Conservation (phyloP, 2,113 vertebrate genomes). For the Alces alces region DNA sequence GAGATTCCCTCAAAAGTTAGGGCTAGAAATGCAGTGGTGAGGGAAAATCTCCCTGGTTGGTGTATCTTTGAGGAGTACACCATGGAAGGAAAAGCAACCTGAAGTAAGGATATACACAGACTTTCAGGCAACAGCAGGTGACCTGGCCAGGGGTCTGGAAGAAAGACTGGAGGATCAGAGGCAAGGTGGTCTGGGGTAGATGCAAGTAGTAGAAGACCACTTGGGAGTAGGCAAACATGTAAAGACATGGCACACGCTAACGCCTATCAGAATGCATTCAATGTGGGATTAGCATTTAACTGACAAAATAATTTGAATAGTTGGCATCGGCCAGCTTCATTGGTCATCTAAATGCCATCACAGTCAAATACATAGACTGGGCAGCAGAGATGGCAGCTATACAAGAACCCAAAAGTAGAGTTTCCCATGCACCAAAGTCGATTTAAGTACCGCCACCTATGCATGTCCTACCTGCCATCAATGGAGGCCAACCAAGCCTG, state of each 20-base stretch:
- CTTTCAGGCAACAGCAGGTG: neutral
- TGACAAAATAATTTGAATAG: neutral
- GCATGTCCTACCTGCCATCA: neutral
- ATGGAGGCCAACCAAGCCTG: accelerated
- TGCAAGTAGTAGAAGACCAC: neutral
- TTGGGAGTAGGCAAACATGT: too few species aligned
- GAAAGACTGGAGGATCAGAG: neutral
- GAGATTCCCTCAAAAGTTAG: neutral
- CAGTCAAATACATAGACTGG: neutral
- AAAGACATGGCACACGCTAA: neutral
- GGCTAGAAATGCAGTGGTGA: neutral
- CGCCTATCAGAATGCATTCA: neutral
- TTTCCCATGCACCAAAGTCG: neutral
- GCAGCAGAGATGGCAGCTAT: neutral
- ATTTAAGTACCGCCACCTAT: neutral
- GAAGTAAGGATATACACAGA: neutral
- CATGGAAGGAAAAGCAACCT: neutral
- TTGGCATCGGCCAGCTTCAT: neutral
- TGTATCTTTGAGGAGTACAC: neutral
- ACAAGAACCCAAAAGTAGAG: neutral
- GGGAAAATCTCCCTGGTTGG: neutral
- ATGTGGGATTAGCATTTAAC: neutral
- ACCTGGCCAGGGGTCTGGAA: neutral
- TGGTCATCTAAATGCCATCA: neutral
- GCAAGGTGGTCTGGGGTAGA: neutral